These are phyloP conservation scores for Alouatta palliata DNA, from an alignment of 2,113 vertebrate genomes.

Conservation along the genomic window DNA sequence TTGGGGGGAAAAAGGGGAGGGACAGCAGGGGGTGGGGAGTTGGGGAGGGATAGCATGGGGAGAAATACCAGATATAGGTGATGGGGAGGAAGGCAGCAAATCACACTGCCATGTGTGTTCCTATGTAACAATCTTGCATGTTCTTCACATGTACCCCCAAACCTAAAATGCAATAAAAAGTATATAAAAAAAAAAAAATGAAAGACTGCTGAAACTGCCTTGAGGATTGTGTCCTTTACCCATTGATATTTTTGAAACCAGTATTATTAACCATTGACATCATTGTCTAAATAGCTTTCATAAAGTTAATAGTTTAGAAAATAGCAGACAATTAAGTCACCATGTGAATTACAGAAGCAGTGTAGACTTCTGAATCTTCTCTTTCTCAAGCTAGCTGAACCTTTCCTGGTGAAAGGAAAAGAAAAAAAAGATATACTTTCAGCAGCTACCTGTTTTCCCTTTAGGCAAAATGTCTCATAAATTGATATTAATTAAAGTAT, in stretches of 20 bases:
- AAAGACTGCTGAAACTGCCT: background rate
- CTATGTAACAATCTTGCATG: no score
- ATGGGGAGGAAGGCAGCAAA: no score
- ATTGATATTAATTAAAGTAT: conserved; percentile 43
- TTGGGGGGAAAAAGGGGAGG: no score
- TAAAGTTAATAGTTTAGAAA: conserved; percentile 69
- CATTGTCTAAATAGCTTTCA: conserved; percentile 48
- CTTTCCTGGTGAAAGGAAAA: background rate
- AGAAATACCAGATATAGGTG: no score
- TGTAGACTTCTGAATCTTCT: background rate
- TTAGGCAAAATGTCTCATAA: conserved; percentile 29
- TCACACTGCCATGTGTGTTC: no score
- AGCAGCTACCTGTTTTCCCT: background rate
- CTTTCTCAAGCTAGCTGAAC: background rate
- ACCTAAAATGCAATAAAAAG: no score
- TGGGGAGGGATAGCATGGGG: no score
- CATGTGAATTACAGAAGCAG: conserved; percentile 37
- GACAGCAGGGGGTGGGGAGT: no score
- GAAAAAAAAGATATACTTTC: background rate
- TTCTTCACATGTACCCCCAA: no score
- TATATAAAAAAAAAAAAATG: no score
- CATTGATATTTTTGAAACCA: conserved; percentile 54
- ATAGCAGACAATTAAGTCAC: conserved; percentile 56
- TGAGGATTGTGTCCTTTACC: conserved; percentile 37
- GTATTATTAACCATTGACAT: conserved; percentile 20